Evolutionary conservation across 2,888 invertebrate species (phyloP).

Genomic region (Scaptomyza tumidula): DNA sequence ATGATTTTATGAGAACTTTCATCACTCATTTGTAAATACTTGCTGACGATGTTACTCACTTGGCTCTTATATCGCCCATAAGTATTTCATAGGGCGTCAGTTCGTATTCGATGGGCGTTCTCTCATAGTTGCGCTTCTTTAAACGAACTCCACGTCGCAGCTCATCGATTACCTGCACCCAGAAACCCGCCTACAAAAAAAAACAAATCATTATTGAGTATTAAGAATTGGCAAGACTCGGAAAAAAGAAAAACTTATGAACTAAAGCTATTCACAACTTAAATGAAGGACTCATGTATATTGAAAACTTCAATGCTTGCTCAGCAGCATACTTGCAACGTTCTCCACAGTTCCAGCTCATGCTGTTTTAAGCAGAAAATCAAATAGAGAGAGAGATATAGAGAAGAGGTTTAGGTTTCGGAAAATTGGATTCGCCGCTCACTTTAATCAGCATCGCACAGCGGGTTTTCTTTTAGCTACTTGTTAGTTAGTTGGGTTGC

Average conservation of each 20-base stretch:
- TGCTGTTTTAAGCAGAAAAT: constrained; percentile 51
- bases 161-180: constrained; percentile 97
- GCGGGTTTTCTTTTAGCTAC: constrained; percentile 18
- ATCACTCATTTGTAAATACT: too few relatives aligned
- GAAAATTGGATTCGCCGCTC: constrained; percentile 38
- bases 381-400: neutral
- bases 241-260: too few relatives aligned
- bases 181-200: constrained; percentile 91
- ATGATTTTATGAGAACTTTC: neutral
- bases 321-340: constrained; percentile 89
- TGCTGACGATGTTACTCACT: constrained; percentile 82
- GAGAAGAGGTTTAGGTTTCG: constrained; percentile 17
- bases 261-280: neutral
- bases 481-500: constrained; percentile 5
- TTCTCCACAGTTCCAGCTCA: constrained; percentile 91
- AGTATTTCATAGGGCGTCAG: constrained; percentile 98
- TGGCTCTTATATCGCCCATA: constrained; percentile 97
- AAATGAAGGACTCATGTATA: neutral
- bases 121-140: constrained; percentile 92
- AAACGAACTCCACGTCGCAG: constrained; percentile 95
- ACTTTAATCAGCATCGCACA: constrained; percentile 52
- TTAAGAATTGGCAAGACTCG: too few relatives aligned
- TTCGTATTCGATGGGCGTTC: constrained; percentile 94
- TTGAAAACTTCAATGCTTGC: neutral
- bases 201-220: neutral